Percentiles rank a stretch among this genome's conserved stretches.
Conservation (phyloP, 1,140 invertebrate species). For the Drosophila simulans region DNA sequence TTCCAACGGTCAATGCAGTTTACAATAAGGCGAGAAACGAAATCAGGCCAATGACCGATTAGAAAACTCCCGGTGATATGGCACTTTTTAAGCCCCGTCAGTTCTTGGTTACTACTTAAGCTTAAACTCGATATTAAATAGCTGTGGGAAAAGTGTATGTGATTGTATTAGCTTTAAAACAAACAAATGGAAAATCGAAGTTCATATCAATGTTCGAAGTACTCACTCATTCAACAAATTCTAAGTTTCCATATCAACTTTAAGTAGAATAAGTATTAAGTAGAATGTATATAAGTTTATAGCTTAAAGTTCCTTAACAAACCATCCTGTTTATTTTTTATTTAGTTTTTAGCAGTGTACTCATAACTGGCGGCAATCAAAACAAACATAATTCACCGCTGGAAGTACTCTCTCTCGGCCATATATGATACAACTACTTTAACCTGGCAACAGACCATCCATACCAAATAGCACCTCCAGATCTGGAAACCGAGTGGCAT, state of each 20-base stretch:
- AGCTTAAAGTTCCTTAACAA: no score
- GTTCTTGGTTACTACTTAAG: background rate
- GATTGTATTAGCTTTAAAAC: background rate
- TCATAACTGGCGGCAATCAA: conserved; percentile 47
- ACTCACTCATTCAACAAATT: no score
- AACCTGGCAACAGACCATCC: conserved; percentile 41
- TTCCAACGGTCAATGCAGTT: conserved; percentile 43
- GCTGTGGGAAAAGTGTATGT: background rate
- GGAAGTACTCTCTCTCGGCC: conserved; percentile 30
- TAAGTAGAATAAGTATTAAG: no score
- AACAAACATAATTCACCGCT: conserved; percentile 50
- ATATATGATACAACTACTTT: conserved; percentile 64
- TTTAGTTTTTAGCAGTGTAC: conserved; percentile 19
- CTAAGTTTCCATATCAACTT: no score
- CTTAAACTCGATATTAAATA: background rate
- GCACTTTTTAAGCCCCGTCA: conserved; percentile 3
- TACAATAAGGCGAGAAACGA: conserved; percentile 3
- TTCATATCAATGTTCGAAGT: background rate
- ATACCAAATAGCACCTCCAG: conserved; percentile 56
- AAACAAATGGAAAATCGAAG: background rate
- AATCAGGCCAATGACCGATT: conserved; percentile 63
- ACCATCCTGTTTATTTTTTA: no score
- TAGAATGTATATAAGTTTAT: no score
- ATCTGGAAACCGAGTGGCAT: conserved; percentile 56
- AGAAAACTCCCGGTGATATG: conserved; percentile 41